Conservation (phyloP, 2,888 invertebrate genomes). For the Ichneumoninae sp. region DNA sequence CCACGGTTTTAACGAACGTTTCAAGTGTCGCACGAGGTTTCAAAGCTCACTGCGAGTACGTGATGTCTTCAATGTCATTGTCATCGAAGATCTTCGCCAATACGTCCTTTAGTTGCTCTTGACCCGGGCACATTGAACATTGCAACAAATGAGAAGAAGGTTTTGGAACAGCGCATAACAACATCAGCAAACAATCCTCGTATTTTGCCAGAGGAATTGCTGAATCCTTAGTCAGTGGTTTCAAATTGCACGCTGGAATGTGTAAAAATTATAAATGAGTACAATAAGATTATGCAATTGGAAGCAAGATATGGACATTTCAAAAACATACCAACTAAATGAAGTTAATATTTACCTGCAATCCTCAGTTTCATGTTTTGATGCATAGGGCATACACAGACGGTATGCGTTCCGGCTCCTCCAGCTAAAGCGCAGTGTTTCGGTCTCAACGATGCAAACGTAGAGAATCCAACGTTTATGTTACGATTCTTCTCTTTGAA, state of each 20-base stretch:
- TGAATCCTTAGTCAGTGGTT: conserved; percentile 2
- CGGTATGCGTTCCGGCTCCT: conserved; percentile 53
- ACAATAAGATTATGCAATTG: conserved; percentile 22
- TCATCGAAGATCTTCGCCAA: conserved; percentile 17
- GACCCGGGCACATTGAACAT: conserved; percentile 28
- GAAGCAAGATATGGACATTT: conserved; percentile 12
- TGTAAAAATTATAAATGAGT: conserved; percentile 7
- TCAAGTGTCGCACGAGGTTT: conserved; percentile 46
- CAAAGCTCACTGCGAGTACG: conserved; percentile 39
- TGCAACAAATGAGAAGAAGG: conserved; percentile 33
- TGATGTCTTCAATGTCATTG: conserved; percentile 27
- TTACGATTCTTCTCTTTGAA: conserved; percentile 26
- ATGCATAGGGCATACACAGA: conserved; percentile 46
- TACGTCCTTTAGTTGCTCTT: not conserved
- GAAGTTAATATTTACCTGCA: not conserved
- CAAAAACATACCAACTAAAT: not conserved
- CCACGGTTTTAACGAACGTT: conserved; percentile 28
- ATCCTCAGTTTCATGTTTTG: conserved; percentile 33
- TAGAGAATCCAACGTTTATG: conserved; percentile 41
- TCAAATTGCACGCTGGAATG: conserved; percentile 18
- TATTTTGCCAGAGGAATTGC: conserved; percentile 23
- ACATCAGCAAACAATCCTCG: conserved; percentile 40
- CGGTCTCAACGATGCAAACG: conserved; percentile 48
- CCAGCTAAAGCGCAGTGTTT: conserved; percentile 23
- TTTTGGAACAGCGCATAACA: not conserved